A percentile compares a stretch with the other conserved stretches of the same genome.
phyloP scores from a whole-genome alignment of 2,113 vertebrate genomes.

The Heptranchias perlo region DNA sequence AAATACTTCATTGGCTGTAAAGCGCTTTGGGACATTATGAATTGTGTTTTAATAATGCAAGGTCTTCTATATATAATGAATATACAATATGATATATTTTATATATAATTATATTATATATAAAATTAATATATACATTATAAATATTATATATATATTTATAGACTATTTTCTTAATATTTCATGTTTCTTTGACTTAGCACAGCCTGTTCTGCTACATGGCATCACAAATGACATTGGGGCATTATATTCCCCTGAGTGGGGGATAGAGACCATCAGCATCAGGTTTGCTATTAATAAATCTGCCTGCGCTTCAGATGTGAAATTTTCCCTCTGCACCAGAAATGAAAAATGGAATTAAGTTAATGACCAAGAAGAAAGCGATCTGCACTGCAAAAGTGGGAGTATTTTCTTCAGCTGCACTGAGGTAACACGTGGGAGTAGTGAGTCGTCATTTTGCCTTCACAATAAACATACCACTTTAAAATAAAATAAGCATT shows the following conservation, averaged over 20 bases:
- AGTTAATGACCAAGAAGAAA: constrained; percentile 3
- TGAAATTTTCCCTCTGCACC: background rate
- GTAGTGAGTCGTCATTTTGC: background rate
- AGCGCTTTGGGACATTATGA: background rate
- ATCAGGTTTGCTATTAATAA: background rate
- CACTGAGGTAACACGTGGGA: background rate
- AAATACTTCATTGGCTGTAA: background rate
- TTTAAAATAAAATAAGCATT: constrained; percentile 20
- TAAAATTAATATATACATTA: background rate
- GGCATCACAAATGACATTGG: background rate
- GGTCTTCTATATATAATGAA: background rate
- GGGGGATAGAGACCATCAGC: background rate
- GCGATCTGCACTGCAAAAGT: background rate
- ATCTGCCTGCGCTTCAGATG: background rate
- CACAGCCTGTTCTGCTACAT: background rate
- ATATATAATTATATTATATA: background rate
- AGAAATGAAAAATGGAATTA: constrained; percentile 27
- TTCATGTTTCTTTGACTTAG: background rate
- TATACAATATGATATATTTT: background rate
- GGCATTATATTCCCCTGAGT: background rate
- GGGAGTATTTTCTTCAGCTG: background rate
- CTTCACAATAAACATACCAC: background rate
- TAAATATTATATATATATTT: background rate
- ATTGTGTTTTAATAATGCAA: background rate
- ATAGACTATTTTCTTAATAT: background rate